A percentile compares a stretch with the other conserved stretches of the same genome.
These are phyloP conservation scores for Nycticryphes semicollaris DNA, from an alignment of 2,113 vertebrate genomes.

Conservation along the genomic window DNA sequence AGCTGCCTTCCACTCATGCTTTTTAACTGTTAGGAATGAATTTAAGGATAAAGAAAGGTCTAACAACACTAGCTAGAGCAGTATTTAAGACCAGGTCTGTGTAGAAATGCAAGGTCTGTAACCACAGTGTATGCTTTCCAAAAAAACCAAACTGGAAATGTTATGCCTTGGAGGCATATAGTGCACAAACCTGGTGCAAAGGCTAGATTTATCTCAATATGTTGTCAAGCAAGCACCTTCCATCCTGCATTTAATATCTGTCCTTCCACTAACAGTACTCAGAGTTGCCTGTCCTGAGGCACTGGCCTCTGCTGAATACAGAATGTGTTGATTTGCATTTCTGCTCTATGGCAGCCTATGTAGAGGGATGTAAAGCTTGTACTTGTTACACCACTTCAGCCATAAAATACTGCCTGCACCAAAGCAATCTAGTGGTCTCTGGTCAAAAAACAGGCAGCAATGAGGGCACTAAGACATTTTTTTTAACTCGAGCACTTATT, in stretches of 20 bases:
- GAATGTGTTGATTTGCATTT: background rate
- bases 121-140: background rate
- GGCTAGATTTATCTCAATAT: background rate
- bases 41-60: background rate
- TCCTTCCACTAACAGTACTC: background rate
- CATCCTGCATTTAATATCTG: background rate
- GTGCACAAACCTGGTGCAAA: background rate
- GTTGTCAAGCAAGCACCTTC: background rate
- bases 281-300: background rate
- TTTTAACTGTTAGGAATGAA: background rate
- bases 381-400: background rate
- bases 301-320: background rate
- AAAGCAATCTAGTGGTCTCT: background rate
- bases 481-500: background rate
- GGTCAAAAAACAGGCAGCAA: background rate
- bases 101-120: background rate
- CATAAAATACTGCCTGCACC: background rate
- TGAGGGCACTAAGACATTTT: background rate
- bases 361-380: background rate
- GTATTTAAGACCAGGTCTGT: background rate
- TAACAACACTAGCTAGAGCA: background rate
- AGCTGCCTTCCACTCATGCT: background rate
- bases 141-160: background rate
- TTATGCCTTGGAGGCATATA: background rate
- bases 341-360: background rate